Evolutionary conservation across 2,113 vertebrate genomes (phyloP).

Genomic region (Phylloscopus trochilus): DNA sequence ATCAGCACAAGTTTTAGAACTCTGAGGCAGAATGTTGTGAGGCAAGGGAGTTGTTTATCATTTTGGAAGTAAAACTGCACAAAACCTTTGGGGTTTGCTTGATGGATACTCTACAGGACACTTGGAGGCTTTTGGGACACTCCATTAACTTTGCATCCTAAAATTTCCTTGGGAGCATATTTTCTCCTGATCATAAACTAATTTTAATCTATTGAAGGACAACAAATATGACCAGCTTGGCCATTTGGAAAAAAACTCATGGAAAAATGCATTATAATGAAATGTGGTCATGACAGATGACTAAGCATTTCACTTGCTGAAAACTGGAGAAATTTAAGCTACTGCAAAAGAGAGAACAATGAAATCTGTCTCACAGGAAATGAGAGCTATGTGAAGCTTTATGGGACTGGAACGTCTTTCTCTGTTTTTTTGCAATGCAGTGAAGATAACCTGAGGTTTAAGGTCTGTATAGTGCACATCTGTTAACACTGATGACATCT

Average conservation of each 20-base stretch:
- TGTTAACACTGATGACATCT: not conserved
- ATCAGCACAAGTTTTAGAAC: conserved; percentile 35
- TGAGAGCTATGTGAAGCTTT: not conserved
- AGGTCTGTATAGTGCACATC: not conserved
- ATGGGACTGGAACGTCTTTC: not conserved
- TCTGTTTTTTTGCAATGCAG: not conserved
- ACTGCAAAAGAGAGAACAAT: not conserved
- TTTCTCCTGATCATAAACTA: conserved; percentile 37
- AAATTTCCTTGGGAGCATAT: conserved; percentile 59
- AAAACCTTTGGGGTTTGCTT: conserved; percentile 62
- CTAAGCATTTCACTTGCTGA: not conserved
- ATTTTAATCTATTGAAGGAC: conserved; percentile 50
- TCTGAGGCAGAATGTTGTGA: conserved; percentile 4
- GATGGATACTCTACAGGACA: conserved; percentile 47
- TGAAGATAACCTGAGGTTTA: not conserved
- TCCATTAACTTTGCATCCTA: conserved; percentile 61
- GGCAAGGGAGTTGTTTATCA: conserved; percentile 38
- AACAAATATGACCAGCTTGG: conserved; percentile 22
- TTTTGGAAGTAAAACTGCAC: conserved; percentile 4
- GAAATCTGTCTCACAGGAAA: not conserved
- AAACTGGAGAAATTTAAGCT: not conserved
- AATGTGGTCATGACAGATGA: not conserved
- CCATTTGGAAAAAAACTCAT: not conserved
- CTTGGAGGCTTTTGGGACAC: conserved; percentile 60
- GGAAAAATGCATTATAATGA: conserved; percentile 20